Evolutionary conservation across 2,888 invertebrate genomes (phyloP).

Genomic region (Ophonus ardosiacus): DNA sequence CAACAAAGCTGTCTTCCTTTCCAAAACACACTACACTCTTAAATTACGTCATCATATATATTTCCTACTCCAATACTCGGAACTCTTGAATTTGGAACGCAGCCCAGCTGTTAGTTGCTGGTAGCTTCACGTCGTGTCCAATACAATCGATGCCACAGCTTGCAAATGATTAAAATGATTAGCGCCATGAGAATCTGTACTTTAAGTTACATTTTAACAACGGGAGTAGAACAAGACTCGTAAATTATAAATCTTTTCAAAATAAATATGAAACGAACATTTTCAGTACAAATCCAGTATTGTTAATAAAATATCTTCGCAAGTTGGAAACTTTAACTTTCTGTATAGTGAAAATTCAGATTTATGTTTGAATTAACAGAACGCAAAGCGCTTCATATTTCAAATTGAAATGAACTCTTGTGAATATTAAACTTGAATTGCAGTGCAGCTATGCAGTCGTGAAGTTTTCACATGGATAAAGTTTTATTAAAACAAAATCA

Average conservation of each 20-base stretch:
- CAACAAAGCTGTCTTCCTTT: too few species aligned
- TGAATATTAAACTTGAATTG: conserved; percentile 19
- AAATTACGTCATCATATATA: too few species aligned
- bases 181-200: too few species aligned
- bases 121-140: too few species aligned
- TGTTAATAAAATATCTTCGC: neutral
- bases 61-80: too few species aligned
- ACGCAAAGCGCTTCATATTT: conserved; percentile 9
- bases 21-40: too few species aligned
- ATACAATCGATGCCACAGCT: too few species aligned
- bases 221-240: too few species aligned
- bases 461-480: conserved; percentile 28
- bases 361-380: conserved; percentile 3
- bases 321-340: neutral
- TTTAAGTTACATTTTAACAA: too few species aligned
- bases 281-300: neutral
- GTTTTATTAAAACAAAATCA: conserved; percentile 43
- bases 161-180: too few species aligned
- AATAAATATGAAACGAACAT: neutral
- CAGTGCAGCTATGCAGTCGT: neutral
- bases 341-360: neutral
- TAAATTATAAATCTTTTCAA: neutral
- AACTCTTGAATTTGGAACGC: too few species aligned
- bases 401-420: conserved; percentile 23
- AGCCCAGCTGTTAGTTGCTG: too few species aligned